Conservation (phyloP, 2,113 vertebrate species). For the Strix uralensis region DNA sequence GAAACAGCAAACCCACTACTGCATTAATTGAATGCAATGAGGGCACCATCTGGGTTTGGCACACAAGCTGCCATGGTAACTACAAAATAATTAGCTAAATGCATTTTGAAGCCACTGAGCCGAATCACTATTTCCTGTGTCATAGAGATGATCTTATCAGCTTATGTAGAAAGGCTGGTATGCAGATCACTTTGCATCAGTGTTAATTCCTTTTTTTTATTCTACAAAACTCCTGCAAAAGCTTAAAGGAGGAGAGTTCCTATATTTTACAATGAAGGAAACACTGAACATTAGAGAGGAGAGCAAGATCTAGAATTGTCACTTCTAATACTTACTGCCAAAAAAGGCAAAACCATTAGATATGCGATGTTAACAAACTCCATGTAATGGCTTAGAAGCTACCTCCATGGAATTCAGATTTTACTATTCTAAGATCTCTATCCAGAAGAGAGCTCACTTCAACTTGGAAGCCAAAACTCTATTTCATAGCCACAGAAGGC, state of each 20-base stretch:
- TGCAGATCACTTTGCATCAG: background rate
- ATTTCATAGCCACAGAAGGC: background rate
- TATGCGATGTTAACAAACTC: background rate
- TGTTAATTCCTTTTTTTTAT: background rate
- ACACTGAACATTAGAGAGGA: background rate
- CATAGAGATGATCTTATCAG: slow-evolving; percentile 21
- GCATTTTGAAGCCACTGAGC: slow-evolving; percentile 27
- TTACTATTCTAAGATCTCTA: background rate
- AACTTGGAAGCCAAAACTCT: background rate
- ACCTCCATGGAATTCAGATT: background rate
- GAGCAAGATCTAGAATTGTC: background rate
- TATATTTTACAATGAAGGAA: background rate
- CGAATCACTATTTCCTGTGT: slow-evolving; percentile 9
- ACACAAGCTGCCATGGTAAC: slow-evolving; percentile 37
- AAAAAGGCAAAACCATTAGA: background rate
- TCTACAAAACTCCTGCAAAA: background rate
- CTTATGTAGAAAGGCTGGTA: background rate
- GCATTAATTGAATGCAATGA: slow-evolving; percentile 37
- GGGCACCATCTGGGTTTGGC: slow-evolving; percentile 42
- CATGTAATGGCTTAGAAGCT: background rate
- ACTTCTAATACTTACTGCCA: background rate
- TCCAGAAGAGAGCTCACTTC: background rate
- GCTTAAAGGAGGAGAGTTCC: background rate
- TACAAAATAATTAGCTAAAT: slow-evolving; percentile 58
- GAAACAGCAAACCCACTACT: background rate